Base-by-base conservation (phyloP, 2,888 invertebrate genomes). In the Limenitis camilla region DNA sequence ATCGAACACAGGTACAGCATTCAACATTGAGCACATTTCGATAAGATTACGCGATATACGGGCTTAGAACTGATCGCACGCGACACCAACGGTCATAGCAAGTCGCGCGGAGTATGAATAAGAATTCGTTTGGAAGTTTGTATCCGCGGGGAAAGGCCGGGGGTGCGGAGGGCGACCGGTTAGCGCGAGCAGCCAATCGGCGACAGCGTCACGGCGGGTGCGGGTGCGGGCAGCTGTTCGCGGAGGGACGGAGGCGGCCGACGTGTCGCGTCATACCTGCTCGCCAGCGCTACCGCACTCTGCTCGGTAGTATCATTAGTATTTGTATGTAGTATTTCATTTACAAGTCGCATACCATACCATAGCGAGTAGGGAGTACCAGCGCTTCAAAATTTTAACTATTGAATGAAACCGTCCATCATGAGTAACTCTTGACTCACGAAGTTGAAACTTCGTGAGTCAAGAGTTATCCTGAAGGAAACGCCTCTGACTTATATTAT, bases 21-120 rank as follows among this genome's bases (percentile, higher is more conserved):
- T 72, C 61, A 72, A 68, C 69, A 72, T 73, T 71, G 69, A 74
- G 72, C 73, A 77, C 79, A 78, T 83, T 78, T 78, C 73, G 86
- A 85, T 84, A 85, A 84, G 83, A 86, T 84, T 84, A 85, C 88
- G 85, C 84, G 82, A 77, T 83, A 78, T 75, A 76, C 75, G 74
- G 68, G 73, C 70, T 72, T 69, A 54, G 70, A 72, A 78, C 76
- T 74, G 78, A 68, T 74, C 71, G 71, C 70, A 70, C 75, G 74
- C 85, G 81, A 74, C 82, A 76, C 72, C 84, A 83, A 85, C 87
- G 85, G 79, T 81, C 81, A 78, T 76, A 76, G 73, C 79, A 73
- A 78, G 72, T 76, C 76, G 72, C 79, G 74, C 77, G 71, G 72
- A 73, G 75, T 77, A 83, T 85, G 86, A 86, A 85, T 85, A 86